Evolutionary conservation across 2,888 invertebrate genomes (phyloP), one percentile per base, ranked within the genome.

Genomic region (Rhaphigaster nebulosa): DNA sequence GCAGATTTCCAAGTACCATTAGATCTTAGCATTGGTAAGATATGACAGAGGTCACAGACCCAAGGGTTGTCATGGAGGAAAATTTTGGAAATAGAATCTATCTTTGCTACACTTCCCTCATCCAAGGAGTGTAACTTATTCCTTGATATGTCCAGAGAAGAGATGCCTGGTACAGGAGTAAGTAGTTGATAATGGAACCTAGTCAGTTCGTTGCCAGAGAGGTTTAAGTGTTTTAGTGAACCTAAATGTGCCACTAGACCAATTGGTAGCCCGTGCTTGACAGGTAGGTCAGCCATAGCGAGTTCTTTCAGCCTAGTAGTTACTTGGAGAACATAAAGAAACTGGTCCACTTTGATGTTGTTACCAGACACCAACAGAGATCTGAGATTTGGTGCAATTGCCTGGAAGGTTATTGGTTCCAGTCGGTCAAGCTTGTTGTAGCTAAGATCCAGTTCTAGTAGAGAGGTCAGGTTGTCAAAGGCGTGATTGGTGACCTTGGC

Each of bases 181-280:
- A 96, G 93, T 87, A 95, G 93, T 92, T 95, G 95, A 60, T 94
- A 94, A 20, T 95, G 95, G 92, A 96, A 94, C 88, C 94, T 91
- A 97, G 94, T 45, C 89, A 97, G 94, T 93, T 95, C 95, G 94
- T 97, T 97, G 93, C 96, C 95, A 60, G 97, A 97, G 92, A 97
- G 94, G 94, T 97, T 97, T 92, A 97, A 94, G 91, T 95, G 95
- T 91, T 95, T 94, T 91, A 97, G 94, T 92, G 95, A 95, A 70
- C 95, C 95, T 92, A 95, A 95, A 92, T 95, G 95, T 1, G 94
- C 95, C 92, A 96, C 95, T 92, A 96, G 94, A 92, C 95, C 95
- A 1, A 94, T 93, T 0, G 96, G 95, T 87, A 96, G 93, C 15
- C 95, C 94, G 94, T 87, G 96, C 93, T 13, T 95, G 93, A 96